Percentiles rank a stretch among this genome's conserved stretches.
Conservation (phyloP, 2,113 vertebrate genomes). For the Coptodon bakossiorum region DNA sequence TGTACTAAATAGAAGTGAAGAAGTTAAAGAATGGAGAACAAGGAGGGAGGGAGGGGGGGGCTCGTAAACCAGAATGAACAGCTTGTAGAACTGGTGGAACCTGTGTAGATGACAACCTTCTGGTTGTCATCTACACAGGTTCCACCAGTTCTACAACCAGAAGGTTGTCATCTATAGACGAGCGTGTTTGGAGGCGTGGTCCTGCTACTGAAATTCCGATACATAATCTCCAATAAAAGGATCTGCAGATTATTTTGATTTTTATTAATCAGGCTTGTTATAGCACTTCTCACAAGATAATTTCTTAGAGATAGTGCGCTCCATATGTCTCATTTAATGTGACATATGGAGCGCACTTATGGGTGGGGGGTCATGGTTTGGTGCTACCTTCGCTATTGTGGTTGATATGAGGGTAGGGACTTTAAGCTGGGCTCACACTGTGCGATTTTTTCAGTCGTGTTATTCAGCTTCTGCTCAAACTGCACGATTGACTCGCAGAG, state of each 20-base stretch:
- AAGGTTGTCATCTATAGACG: not conserved
- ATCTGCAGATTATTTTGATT: not conserved
- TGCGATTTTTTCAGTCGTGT: too few relatives aligned
- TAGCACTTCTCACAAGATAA: not conserved
- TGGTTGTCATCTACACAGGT: too few relatives aligned
- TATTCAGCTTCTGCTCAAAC: too few relatives aligned
- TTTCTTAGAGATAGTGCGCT: not conserved
- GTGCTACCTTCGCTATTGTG: not conserved
- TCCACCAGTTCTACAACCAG: too few relatives aligned
- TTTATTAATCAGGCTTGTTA: not conserved
- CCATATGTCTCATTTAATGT: not conserved
- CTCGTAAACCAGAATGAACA: accelerated
- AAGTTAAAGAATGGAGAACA: not conserved
- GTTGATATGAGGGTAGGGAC: not conserved
- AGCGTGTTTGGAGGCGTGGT: not conserved
- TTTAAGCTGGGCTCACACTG: too few relatives aligned
- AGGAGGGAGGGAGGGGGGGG: accelerated
- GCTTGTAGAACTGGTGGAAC: accelerated
- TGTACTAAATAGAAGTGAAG: not conserved
- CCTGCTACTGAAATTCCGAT: not conserved
- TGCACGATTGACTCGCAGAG: too few relatives aligned
- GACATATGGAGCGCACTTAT: not conserved
- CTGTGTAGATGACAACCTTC: too few relatives aligned
- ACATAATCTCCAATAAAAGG: not conserved
- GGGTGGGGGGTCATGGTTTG: not conserved